Conservation (phyloP, 2,113 vertebrate species). For the Alouatta palliata region DNA sequence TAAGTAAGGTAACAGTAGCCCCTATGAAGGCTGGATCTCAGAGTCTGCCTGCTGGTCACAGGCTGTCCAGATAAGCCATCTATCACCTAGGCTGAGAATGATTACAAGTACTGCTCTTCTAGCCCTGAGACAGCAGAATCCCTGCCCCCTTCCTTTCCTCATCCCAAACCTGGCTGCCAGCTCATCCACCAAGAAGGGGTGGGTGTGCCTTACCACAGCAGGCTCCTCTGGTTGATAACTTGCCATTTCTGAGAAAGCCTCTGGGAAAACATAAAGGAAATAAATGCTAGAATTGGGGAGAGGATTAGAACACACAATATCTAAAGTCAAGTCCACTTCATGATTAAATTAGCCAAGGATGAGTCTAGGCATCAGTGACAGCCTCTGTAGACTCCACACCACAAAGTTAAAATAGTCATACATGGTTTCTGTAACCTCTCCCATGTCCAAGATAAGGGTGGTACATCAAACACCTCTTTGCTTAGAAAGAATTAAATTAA, state of each 20-base stretch:
- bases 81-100: background rate
- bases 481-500: background rate
- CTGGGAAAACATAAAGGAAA: slow-evolving; percentile 82
- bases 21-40: background rate
- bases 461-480: background rate
- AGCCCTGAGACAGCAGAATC: background rate
- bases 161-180: background rate
- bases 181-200: background rate
- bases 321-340: background rate
- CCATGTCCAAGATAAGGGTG: background rate
- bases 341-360: background rate
- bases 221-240: slow-evolving; percentile 92
- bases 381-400: background rate
- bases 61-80: background rate
- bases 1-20: background rate
- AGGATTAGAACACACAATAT: background rate
- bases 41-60: background rate
- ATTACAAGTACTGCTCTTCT: background rate
- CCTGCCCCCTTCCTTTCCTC: no score
- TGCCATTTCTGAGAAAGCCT: slow-evolving; percentile 95
- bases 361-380: background rate
- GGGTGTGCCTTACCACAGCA: slow-evolving; percentile 87
- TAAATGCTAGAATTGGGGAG: background rate
- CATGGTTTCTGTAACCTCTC: background rate
- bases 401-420: background rate